Conservation (phyloP, 2,888 invertebrate genomes). For the Nomada fucata region DNA sequence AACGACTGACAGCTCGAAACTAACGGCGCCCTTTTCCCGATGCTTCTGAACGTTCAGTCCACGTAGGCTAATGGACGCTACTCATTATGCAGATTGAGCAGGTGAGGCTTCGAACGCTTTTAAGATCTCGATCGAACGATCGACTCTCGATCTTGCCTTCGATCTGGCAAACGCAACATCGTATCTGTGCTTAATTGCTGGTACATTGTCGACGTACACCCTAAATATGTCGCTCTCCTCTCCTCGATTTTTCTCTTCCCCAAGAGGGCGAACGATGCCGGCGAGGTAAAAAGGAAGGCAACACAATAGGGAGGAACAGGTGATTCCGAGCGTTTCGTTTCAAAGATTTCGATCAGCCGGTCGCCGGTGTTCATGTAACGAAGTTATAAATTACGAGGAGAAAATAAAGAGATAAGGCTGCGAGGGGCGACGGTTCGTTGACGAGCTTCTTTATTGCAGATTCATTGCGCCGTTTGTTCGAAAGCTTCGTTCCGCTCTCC, state of each 20-base stretch:
- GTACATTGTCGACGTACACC: constrained; percentile 27
- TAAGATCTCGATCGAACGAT: constrained; percentile 67
- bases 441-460: constrained; percentile 54
- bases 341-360: constrained; percentile 49
- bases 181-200: constrained; percentile 59
- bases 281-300: not conserved
- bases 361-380: constrained; percentile 44
- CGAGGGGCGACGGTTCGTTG: constrained; percentile 23
- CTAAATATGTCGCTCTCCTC: constrained; percentile 36
- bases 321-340: constrained; percentile 49
- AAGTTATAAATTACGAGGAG: constrained; percentile 50
- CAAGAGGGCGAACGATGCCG: constrained; percentile 11
- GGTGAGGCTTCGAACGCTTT: constrained; percentile 72
- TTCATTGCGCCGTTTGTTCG: constrained; percentile 48
- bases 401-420: constrained; percentile 49
- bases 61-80: constrained; percentile 72
- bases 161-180: constrained; percentile 44
- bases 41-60: constrained; percentile 39
- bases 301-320: constrained; percentile 31
- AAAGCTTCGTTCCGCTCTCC: constrained; percentile 17
- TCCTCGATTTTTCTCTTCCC: not conserved
- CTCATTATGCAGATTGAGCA: constrained; percentile 75
- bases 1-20: constrained; percentile 67
- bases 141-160: constrained; percentile 50
- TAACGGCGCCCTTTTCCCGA: constrained; percentile 52